Evolutionary conservation across 2,797 vertebrate genomes (phyloP), one percentile per base, ranked within the genome.

Genomic region (Pipistrellus kuhlii): DNA sequence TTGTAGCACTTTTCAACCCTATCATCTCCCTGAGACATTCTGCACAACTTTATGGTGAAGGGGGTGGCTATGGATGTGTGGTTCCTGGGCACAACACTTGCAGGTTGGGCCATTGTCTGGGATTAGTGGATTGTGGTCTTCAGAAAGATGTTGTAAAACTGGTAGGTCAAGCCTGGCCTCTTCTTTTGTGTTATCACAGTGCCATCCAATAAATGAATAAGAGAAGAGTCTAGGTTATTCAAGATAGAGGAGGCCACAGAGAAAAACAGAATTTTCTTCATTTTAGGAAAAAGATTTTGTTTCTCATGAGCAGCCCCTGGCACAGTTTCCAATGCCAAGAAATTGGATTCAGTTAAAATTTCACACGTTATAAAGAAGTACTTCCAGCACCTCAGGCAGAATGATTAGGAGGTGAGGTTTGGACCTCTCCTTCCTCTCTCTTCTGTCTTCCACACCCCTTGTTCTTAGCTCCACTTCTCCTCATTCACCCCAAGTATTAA

Each of bases 281-380:
- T 86, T 93, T 91, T 69, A 71, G 55, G 46, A 80, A 93, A 88
- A 94, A 93, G 77, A 69, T 68, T 85, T 44, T 85, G 66, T 80
- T 90, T 88, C 55, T 93, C 17, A 0, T 27, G 57, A 95, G 81
- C 6, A 0, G 69, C 78, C 93, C 57, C 73, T 94, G 90, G 88
- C 64, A 57, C 77, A 18, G 4, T 75, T 78, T 95, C 57, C 90
- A 84, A 21, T 64, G 68, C 51, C 48, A 78, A 85, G 75, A 91
- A 81, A 90, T 88, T 97, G 90, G 87, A 93, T 85, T 87, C 53
- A 38, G 44, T 51, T 32, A 17, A 71, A 83, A 85, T n/a, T 27
- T 91, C 41, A 41, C 73, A 73, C 85, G 88, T 88, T 41, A 73
- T 88, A 53, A 93, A 94, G 86, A 94, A 87, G 75, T 44, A 21